These are phyloP conservation scores for Aselliscus stoliczkanus DNA, from an alignment of 2,797 vertebrate genomes.

Conservation along the genomic window DNA sequence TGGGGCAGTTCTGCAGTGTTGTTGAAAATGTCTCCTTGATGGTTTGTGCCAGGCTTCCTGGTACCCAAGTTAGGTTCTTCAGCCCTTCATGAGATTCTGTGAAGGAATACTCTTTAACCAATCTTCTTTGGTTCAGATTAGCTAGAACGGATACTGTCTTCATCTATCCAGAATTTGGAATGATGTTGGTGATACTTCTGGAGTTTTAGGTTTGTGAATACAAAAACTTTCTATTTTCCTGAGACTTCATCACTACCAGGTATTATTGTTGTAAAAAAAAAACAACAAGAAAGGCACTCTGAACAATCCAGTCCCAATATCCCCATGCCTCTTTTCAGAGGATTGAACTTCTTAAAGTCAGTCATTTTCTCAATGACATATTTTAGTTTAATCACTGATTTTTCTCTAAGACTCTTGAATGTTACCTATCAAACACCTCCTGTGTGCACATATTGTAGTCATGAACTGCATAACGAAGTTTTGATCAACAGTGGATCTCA, in stretches of 20 bases:
- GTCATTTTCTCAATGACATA: background rate
- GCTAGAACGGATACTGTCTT: background rate
- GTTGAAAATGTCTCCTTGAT: background rate
- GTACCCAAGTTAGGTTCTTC: background rate
- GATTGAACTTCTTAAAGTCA: background rate
- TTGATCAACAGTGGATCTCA: no score
- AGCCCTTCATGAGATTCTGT: background rate
- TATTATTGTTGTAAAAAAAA: background rate
- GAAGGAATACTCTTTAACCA: background rate
- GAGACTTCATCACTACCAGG: background rate
- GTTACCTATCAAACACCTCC: background rate
- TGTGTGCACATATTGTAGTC: background rate
- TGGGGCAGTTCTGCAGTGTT: background rate
- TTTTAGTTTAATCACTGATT: background rate
- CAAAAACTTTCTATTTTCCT: background rate
- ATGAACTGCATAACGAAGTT: background rate
- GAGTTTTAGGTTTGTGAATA: background rate
- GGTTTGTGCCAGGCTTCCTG: background rate
- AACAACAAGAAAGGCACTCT: background rate
- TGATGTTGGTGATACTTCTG: background rate
- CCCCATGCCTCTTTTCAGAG: background rate
- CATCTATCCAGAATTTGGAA: background rate
- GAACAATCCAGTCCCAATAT: background rate
- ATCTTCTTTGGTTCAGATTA: background rate
- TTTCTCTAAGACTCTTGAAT: background rate